Conservation (phyloP, 2,888 invertebrate species). For the Galeruca laticollis region DNA sequence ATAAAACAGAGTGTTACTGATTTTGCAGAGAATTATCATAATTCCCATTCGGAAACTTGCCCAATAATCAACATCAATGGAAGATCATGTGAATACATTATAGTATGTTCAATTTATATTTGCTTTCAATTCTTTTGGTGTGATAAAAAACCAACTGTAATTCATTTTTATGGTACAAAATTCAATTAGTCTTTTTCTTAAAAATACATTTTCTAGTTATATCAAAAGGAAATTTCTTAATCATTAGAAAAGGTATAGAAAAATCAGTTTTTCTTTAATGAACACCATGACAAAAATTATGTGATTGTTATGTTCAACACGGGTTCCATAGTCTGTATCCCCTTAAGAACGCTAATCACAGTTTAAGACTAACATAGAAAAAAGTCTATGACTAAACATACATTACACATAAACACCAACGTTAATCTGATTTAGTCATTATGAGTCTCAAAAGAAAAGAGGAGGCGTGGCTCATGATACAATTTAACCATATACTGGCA, state of each 20-base stretch:
- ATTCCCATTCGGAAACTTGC: no score
- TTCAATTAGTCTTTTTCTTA: conserved; percentile 15
- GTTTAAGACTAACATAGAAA: conserved; percentile 64
- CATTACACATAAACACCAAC: conserved; percentile 64
- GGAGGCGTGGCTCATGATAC: not conserved
- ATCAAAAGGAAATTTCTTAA: conserved; percentile 33
- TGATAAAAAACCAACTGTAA: not conserved
- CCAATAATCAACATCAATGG: no score
- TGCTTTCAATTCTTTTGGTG: not conserved
- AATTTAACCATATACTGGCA: not conserved
- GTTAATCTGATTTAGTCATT: conserved; percentile 34
- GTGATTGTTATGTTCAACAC: conserved; percentile 60
- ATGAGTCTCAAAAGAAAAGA: conserved; percentile 3
- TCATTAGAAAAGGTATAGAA: conserved; percentile 59
- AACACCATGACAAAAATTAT: conserved; percentile 66
- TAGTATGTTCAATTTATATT: not conserved
- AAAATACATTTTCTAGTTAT: conserved; percentile 19
- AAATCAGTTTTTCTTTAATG: conserved; percentile 63
- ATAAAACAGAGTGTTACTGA: no score
- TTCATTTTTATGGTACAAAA: not conserved
- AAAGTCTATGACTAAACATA: conserved; percentile 64
- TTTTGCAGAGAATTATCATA: no score
- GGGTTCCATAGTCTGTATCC: conserved; percentile 39
- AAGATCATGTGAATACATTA: no score
- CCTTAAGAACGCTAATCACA: conserved; percentile 60